Base-by-base conservation (phyloP, 2,888 invertebrate genomes). In the Petrophora chlorosata region DNA sequence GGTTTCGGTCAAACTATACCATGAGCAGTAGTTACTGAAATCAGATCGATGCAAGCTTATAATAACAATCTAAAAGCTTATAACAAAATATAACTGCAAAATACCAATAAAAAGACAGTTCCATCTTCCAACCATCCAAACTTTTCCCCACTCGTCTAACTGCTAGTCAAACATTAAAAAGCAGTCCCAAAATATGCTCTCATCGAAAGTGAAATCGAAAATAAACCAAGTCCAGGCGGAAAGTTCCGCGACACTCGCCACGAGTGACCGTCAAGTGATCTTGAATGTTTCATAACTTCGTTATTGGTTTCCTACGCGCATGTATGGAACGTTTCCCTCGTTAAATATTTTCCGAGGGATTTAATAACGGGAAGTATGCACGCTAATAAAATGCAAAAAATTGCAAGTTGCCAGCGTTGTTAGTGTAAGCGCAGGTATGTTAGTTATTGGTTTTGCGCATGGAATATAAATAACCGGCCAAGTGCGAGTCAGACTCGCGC, bases 241-340 rank as follows among this genome's bases (percentile, higher is more conserved):
- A 67, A 67, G 68, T 71, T 59, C 54, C 30, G 38, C 68, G 67
- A 68, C 70, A 72, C 78, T 77, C 67, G 42, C 25, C 42, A 30
- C 25, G 74, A 74, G 65, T 75, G 76, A 71, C 73, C 70, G 44
- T 61, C 60, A 63, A 74, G 67, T 64, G 67, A 60, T 62, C 72
- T 76, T 64, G 59, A 70, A 70, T 62, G 67, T 63, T 65, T 64
- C 53, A 59, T 69, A 76, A 78, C 76, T 79, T 75, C 67, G 68
- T 76, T 78, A 79, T 79, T 77, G 65, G 77, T 65, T 65, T 61
- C 57, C 57, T 56, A 26, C 52, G 47, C 25, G 43, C 40, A 52
- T 51, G 45, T 45, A 46, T 34, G 42, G 41, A 36, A 22, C 46
- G 29, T 39, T 48, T 19, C 9, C 39, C 42, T 56, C 52, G 56